phyloP scores from a whole-genome alignment of 2,113 vertebrate species.

The Myiopsitta monachus region DNA sequence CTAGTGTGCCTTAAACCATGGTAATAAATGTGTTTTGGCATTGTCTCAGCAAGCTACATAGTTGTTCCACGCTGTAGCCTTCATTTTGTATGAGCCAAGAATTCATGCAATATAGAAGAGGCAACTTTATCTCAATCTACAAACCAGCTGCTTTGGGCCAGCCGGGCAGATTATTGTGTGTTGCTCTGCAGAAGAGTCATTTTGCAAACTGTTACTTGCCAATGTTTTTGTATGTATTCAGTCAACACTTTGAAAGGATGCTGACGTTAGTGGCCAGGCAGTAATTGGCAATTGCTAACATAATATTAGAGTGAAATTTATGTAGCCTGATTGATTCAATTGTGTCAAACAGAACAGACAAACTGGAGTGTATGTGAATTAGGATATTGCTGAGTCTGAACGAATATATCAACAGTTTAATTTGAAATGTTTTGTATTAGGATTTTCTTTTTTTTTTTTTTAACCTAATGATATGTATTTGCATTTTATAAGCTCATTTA shows the following conservation, averaged over 20 bases:
- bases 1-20: neutral
- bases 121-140: neutral
- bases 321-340: neutral
- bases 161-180: neutral
- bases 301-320: neutral
- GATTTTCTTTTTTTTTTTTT: neutral
- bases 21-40: neutral
- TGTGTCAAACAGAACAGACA: neutral
- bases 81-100: neutral
- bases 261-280: neutral
- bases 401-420: neutral
- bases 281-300: neutral
- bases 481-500: neutral
- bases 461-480: neutral
- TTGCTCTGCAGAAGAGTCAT: neutral
- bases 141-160: neutral
- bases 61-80: neutral
- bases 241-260: neutral
- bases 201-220: neutral
- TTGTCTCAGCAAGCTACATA: neutral
- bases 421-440: neutral
- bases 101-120: neutral
- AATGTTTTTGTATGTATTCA: neutral
- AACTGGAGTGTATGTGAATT: neutral
- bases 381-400: neutral